Evolutionary conservation across 2,797 vertebrate species (phyloP), one percentile per base, ranked within the genome.

Genomic region (Megaceryle alcyon): DNA sequence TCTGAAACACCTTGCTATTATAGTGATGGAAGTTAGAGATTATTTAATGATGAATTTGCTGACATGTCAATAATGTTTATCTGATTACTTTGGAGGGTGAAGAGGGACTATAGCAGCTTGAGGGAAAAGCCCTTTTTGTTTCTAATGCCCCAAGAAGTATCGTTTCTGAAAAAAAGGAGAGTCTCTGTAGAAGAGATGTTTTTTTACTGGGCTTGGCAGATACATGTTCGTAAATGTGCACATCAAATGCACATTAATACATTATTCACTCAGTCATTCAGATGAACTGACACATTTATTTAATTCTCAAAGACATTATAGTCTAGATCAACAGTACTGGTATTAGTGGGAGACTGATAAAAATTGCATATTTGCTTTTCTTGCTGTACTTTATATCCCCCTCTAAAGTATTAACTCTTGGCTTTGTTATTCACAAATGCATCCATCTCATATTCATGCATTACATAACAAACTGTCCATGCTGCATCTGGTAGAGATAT

Each of bases 221-320:
- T 92, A 90, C 71, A 22, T 85, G 69, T 87, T 93, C 3, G 10
- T 95, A 96, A 95, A 81, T 66, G 86, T 94, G 88, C 84, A 96
- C 96, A 96, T 95, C 88, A 96, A 94, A 95, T 87, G 46, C 75
- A 85, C 88, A 63, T 92, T 96, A 94, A 96, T 97, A 95, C 84
- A 96, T 96, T 94, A 96, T 95, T 97, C 96, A 94, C 92, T 96
- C 93, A 95, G 95, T 95, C 90, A 91, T 89, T 97, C 90, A 93
- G 88, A 87, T 87, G 91, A 95, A 79, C 73, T 79, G 88, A 90
- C 91, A 92, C 75, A 78, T 95, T 95, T 96, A 93, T 95, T 95
- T 96, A 93, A 94, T 96, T 72, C 92, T 95, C 76, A 59, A 94
- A 96, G 84, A 93, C 71, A 35, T 87, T 88, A 71, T 57, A 85